Evolutionary conservation across 2,888 invertebrate genomes (phyloP), one percentile per base, ranked within the genome.

Genomic region (Andrena bucephala): DNA sequence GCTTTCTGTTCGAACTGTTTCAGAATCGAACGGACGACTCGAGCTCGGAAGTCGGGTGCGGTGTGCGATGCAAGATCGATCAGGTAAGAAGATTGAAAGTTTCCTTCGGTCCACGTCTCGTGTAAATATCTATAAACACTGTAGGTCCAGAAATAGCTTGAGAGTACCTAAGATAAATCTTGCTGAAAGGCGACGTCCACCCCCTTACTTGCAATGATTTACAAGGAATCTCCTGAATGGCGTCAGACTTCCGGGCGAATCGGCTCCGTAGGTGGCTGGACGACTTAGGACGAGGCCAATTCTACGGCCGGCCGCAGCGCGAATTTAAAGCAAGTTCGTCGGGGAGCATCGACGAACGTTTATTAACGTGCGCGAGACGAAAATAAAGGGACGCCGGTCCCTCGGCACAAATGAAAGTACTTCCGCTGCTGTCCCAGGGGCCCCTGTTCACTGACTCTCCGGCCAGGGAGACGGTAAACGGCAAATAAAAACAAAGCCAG

Each of bases 1-100:
- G 24, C 24, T 20, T 36, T 5, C 20, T n/a, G 60, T 60, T n/a
- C 2, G 13, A 63, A 27, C 4, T 36, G 33, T 95, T 95, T 82
- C 96, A 97, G 97, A 97, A 96, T 93, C 96, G 96, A 87, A 96
- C 96, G 83, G 96, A 96, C 87, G 96, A 96, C 88, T 95, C 95
- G n/a, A 96, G 95, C 90, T 96, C 96, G 89, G 96, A 96, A 91
- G 96, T 96, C 70, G 96, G 96, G 85, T 97, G 97, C 90, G 96
- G 96, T 50, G 95, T 95, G 54, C 96, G 96, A 83, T 97, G 97
- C 94, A 96, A 96, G 93, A 95, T 96, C 78, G 95, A 96, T 93
- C 96, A 97, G 95, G 97, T 97, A 95, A 95, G 83, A 42, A 5
- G 42, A 16, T 16, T 16, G 42, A 16, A 42, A 1, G 42, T 4